A percentile compares a stretch with the other conserved stretches of the same genome.
These are phyloP conservation scores for Leptopilina myrica DNA, from an alignment of 2,888 invertebrate species.

Conservation along the genomic window DNA sequence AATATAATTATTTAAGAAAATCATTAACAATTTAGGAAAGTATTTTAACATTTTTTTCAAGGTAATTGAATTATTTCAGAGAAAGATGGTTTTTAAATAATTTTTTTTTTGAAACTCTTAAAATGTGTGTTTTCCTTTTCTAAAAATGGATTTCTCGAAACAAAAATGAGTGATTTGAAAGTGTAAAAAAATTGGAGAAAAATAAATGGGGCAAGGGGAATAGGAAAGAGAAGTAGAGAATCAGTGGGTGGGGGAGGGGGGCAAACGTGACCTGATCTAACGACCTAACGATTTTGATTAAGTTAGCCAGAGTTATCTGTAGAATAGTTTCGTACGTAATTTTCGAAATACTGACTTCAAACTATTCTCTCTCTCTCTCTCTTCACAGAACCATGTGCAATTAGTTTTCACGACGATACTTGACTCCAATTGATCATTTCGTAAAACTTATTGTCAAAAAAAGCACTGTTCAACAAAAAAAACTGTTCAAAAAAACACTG, in stretches of 20 bases:
- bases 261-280: slow-evolving; percentile 14
- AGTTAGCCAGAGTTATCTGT: not conserved
- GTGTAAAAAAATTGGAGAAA: not conserved
- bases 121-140: too few species aligned
- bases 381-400: not conserved
- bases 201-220: not conserved
- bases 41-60: too few species aligned
- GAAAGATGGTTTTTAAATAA: too few species aligned
- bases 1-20: too few species aligned
- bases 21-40: too few species aligned
- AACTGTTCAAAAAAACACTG: too few species aligned
- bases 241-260: too few species aligned
- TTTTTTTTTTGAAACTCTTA: too few species aligned
- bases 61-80: too few species aligned
- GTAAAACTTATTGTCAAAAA: not conserved
- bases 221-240: not conserved
- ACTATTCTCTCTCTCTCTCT: not conserved
- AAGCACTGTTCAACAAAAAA: too few species aligned
- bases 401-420: not conserved
- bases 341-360: slow-evolving; percentile 6
- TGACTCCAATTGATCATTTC: not conserved
- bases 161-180: not conserved
- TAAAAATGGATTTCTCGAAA: too few species aligned
- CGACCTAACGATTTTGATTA: slow-evolving; percentile 30
- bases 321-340: slow-evolving; percentile 9